These are phyloP conservation scores for Centropus unirufus DNA, from an alignment of 2,113 vertebrate genomes.

Conservation along the genomic window DNA sequence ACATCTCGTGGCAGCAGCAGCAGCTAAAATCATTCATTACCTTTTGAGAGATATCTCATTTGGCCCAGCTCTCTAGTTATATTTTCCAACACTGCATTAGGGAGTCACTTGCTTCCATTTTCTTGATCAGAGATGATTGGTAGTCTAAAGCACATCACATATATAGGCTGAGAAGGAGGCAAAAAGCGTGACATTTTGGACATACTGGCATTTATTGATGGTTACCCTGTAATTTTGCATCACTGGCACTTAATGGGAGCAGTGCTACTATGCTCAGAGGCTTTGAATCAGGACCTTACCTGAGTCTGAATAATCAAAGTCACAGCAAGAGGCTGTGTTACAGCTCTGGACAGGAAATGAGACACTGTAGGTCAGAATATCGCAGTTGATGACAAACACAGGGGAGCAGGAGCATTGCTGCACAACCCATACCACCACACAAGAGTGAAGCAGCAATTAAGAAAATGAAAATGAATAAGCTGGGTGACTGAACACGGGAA, in stretches of 20 bases:
- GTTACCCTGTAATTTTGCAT: not conserved
- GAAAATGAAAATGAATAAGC: not conserved
- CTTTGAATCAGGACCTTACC: not conserved
- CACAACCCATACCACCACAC: accelerated
- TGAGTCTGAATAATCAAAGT: not conserved
- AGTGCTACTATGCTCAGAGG: not conserved
- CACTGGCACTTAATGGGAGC: not conserved
- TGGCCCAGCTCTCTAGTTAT: not conserved
- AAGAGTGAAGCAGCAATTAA: not conserved
- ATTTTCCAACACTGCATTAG: not conserved
- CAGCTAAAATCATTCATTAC: not conserved
- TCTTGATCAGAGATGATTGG: not conserved
- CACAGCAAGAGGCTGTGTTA: not conserved
- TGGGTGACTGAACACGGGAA: not conserved
- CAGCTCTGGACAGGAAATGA: not conserved
- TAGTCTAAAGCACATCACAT: not conserved
- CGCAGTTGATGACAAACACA: not conserved
- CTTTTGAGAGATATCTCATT: not conserved
- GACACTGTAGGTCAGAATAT: not conserved
- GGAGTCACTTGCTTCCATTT: not conserved
- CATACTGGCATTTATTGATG: not conserved
- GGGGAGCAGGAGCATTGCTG: not conserved
- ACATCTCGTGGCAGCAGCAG: not conserved
- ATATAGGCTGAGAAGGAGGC: not conserved
- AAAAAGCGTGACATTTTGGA: not conserved